Evolutionary conservation across 2,113 vertebrate genomes (phyloP).

Genomic region (Mionectes macconnelli): DNA sequence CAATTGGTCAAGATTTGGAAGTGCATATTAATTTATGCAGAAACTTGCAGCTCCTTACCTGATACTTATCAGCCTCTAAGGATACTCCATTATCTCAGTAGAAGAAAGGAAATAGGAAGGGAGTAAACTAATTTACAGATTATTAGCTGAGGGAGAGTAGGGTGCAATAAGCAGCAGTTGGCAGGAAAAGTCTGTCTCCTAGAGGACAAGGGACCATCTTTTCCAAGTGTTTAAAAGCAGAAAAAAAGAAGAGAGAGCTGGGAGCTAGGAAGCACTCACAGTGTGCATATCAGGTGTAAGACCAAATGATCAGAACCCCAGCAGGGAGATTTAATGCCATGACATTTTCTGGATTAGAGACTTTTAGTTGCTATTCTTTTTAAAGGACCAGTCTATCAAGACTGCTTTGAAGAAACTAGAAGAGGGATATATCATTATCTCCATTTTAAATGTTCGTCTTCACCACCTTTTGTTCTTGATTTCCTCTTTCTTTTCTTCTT

Average conservation of each 20-base stretch:
- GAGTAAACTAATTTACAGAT: not conserved
- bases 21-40: not conserved
- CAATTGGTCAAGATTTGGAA: constrained; percentile 9
- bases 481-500: not conserved
- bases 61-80: not conserved
- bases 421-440: not conserved
- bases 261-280: not conserved
- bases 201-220: not conserved
- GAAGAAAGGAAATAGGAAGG: not conserved
- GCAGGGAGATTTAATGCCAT: not conserved
- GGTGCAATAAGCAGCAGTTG: not conserved
- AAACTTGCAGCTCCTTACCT: not conserved
- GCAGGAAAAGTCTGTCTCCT: not conserved
- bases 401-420: not conserved
- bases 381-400: not conserved
- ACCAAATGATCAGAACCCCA: not conserved
- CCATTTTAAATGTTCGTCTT: not conserved
- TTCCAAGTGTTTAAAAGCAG: not conserved
- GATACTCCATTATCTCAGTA: not conserved
- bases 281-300: rapidly evolving
- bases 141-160: not conserved
- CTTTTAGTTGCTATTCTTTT: not conserved
- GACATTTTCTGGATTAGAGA: not conserved
- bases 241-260: not conserved
- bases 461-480: not conserved